Percentiles rank a stretch among this genome's conserved stretches.
Evolutionary conservation across 2,888 invertebrate species (phyloP).

Genomic region (Teleogryllus oceanicus): DNA sequence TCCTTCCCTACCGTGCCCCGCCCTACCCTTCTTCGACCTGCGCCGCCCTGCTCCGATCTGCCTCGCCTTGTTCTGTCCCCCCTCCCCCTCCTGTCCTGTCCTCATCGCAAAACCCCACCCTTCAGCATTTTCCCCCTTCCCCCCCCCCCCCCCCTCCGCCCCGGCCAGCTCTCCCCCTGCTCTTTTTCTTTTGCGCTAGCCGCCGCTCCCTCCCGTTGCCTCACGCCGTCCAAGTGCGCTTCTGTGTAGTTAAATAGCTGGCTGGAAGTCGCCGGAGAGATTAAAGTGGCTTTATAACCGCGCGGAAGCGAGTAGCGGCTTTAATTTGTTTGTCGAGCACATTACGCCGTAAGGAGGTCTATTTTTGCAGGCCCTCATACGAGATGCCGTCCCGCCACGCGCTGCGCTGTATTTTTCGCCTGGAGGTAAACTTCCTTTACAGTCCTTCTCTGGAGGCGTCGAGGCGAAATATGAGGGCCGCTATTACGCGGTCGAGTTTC

Average conservation of each 20-base stretch:
- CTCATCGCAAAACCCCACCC: too few relatives aligned
- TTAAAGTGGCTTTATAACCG: slow-evolving; percentile 18
- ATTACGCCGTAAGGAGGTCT: not conserved
- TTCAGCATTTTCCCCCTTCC: too few relatives aligned
- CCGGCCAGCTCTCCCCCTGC: too few relatives aligned
- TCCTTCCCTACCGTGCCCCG: too few relatives aligned
- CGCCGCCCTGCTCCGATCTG: too few relatives aligned
- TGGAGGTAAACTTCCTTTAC: slow-evolving; percentile 1
- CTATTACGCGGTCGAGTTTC: not conserved
- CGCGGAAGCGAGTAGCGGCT: not conserved
- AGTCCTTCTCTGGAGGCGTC: not conserved
- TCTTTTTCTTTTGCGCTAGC: too few relatives aligned
- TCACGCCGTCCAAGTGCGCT: not conserved
- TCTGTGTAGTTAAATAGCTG: not conserved
- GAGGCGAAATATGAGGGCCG: not conserved
- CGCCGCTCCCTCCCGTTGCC: too few relatives aligned
- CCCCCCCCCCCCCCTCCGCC: too few relatives aligned
- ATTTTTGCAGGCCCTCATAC: not conserved
- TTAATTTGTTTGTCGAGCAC: slow-evolving; percentile 18
- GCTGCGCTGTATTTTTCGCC: not conserved
- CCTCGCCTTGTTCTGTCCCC: too few relatives aligned
- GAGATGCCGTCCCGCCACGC: not conserved
- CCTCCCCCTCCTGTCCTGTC: too few relatives aligned
- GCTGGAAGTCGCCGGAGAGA: not conserved
- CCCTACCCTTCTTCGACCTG: too few relatives aligned